Percentiles rank a stretch among this genome's conserved stretches.
Evolutionary conservation across 2,888 invertebrate species (phyloP).

Genomic region (Caenorhabditis sulstoni): DNA sequence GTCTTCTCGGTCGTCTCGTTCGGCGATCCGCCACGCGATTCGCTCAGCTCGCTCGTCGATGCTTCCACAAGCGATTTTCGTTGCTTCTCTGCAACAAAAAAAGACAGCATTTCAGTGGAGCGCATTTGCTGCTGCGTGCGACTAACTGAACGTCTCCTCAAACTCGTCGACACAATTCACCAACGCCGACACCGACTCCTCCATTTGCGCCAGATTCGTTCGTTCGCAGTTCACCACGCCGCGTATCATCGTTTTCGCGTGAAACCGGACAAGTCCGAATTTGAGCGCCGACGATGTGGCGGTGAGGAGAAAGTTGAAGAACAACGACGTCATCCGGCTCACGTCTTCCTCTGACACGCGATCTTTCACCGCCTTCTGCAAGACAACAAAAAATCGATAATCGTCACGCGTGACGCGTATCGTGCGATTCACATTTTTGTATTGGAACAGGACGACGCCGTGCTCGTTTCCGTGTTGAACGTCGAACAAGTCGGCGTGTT

Average conservation of each 20-base stretch:
- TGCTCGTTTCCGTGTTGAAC: constrained; percentile 51
- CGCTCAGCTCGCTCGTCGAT: constrained; percentile 17
- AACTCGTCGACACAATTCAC: constrained; percentile 58
- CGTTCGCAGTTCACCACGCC: constrained; percentile 55
- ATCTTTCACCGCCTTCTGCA: constrained; percentile 28
- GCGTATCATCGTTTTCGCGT: constrained; percentile 41
- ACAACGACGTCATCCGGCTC: constrained; percentile 53
- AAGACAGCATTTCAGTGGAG: neutral
- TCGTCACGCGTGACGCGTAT: too few relatives aligned
- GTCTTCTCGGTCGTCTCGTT: constrained; percentile 59
- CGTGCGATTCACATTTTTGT: constrained; percentile 51
- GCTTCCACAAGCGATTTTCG: constrained; percentile 28
- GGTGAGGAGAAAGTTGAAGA: constrained; percentile 35
- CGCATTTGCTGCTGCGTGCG: neutral
- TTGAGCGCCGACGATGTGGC: constrained; percentile 37
- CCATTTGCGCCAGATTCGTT: constrained; percentile 51
- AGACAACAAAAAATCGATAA: constrained; percentile 10
- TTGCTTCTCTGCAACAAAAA: constrained; percentile 44
- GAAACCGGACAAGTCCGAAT: constrained; percentile 39
- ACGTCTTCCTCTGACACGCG: constrained; percentile 20
- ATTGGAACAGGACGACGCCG: constrained; percentile 53
- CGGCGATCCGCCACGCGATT: constrained; percentile 50
- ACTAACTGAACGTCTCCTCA: constrained; percentile 52
- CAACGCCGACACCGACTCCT: constrained; percentile 59
- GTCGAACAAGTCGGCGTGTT: constrained; percentile 49